Evolutionary conservation across 2,113 vertebrate species (phyloP), one percentile per base, ranked within the genome.

Genomic region (Corynorhinus townsendii): DNA sequence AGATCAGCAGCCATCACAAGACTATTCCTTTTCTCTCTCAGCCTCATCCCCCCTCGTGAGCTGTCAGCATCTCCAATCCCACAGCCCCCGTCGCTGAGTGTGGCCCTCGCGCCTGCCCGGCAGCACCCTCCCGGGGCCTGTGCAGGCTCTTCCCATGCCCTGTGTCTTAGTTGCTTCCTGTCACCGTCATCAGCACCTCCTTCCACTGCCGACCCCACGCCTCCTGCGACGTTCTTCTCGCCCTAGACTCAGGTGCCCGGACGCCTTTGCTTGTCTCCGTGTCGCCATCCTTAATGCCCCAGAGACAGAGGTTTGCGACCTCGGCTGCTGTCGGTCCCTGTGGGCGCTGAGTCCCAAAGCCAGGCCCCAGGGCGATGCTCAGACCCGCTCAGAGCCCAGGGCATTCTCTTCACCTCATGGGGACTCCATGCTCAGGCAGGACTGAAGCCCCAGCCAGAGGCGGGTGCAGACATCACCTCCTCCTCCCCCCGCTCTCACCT

Each of bases 1-100:
- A 14, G 54, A 43, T 17, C 19, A 56, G 45, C 10, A 56, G 5
- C 26, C 11, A 2, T 33, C 73, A 33, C 2, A 16, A 0, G 0
- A 5, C 20, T 26, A 20, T 22, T 66, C 28, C 1, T 43, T 52
- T 52, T 54, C 54, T 81, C 5, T 45, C 68, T 49, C 30, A 8
- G 15, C 71, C 54, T 75, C 56, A 14, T 22, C 54, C 28, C 26
- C 24, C 9, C 9, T 22, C 59, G 4, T 11, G 56, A 28, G 24
- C 11, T 49, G 85, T 30, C 56, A 30, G 17, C 5, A 15, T 40
- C 38, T 45, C 56, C 69, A 6, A 20, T 26, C 24, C 56, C 56
- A 59, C 56, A 59, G 56, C 24, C 24, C 56, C 7, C 3, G 24
- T 14, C 45, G 7, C 8, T 24, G 54, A 24, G 54, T 10, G 22